phyloP scores from a whole-genome alignment of 2,888 invertebrate species.

The Rhagophthalmus giganteus region DNA sequence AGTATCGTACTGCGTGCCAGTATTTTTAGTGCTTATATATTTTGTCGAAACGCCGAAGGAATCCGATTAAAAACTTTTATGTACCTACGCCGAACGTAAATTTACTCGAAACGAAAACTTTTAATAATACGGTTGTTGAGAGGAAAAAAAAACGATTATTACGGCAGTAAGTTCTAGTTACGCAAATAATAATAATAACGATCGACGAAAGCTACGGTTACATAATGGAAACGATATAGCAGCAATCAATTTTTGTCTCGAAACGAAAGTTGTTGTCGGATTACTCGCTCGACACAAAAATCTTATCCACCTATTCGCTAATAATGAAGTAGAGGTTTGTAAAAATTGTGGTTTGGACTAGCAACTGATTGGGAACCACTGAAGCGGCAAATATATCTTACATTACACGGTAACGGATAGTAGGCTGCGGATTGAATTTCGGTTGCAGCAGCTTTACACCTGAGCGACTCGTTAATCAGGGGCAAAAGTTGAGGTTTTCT shows the following conservation, averaged over 20 bases:
- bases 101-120: background rate
- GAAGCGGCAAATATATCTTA: conserved; percentile 56
- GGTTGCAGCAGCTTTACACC: conserved; percentile 51
- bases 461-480: conserved; percentile 46
- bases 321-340: conserved; percentile 41
- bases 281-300: conserved; percentile 17
- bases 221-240: conserved; percentile 11
- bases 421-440: conserved; percentile 53
- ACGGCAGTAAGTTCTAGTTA: too few relatives aligned
- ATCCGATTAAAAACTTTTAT: conserved; percentile 5
- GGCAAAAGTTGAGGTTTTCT: conserved; percentile 23
- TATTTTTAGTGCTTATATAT: conserved; percentile 27
- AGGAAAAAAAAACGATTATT: background rate
- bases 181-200: background rate
- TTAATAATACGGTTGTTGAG: background rate
- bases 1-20: conserved; percentile 35
- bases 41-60: conserved; percentile 11
- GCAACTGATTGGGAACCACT: conserved; percentile 52
- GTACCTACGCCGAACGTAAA: background rate
- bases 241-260: conserved; percentile 11
- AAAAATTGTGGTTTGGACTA: conserved; percentile 52
- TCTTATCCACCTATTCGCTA: conserved; percentile 19
- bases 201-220: conserved; percentile 7
- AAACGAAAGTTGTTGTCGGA: conserved; percentile 27
- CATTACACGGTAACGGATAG: conserved; percentile 56